Evolutionary conservation across 1,140 invertebrate species (phyloP).

Genomic region (Psilanteris sp.): DNA sequence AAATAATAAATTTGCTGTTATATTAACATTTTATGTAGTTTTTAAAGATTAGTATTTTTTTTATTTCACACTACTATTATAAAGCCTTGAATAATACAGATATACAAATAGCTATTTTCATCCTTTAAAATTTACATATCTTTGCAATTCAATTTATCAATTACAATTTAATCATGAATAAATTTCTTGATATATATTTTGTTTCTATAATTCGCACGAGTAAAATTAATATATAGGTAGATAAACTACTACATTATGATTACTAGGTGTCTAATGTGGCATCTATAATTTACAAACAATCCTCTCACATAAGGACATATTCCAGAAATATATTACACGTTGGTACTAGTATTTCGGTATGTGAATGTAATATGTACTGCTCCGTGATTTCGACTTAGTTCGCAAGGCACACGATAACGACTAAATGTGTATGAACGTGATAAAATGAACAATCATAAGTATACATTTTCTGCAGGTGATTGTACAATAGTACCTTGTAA

Average conservation of each 20-base stretch:
- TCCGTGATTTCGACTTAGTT: constrained; percentile 58
- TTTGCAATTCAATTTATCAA: too few relatives aligned
- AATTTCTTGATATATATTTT: too few relatives aligned
- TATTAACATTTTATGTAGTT: too few relatives aligned
- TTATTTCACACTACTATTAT: constrained; percentile 8
- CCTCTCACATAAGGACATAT: constrained; percentile 48
- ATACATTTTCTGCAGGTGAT: constrained; percentile 31
- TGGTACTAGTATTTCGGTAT: constrained; percentile 12
- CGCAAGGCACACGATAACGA: constrained; percentile 49
- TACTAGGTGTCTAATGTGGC: constrained; percentile 54
- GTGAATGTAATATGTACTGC: constrained; percentile 43
- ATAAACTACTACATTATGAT: constrained; percentile 57
- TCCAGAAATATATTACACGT: constrained; percentile 54
- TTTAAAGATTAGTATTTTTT: too few relatives aligned
- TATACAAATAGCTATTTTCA: constrained; percentile 45
- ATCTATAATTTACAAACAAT: constrained; percentile 56
- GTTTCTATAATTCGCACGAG: constrained; percentile 11
- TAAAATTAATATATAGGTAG: constrained; percentile 48
- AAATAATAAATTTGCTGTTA: too few relatives aligned
- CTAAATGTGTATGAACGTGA: constrained; percentile 39
- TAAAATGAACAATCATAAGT: constrained; percentile 51
- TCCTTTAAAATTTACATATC: constrained; percentile 47
- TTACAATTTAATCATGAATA: too few relatives aligned
- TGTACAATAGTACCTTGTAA: too few relatives aligned
- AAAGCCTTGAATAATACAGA: constrained; percentile 20